Percentiles rank a stretch among this genome's conserved stretches.
Evolutionary conservation across 64 coral and sea anemone species (phyloP).

Genomic region (Trachythela sp.): DNA sequence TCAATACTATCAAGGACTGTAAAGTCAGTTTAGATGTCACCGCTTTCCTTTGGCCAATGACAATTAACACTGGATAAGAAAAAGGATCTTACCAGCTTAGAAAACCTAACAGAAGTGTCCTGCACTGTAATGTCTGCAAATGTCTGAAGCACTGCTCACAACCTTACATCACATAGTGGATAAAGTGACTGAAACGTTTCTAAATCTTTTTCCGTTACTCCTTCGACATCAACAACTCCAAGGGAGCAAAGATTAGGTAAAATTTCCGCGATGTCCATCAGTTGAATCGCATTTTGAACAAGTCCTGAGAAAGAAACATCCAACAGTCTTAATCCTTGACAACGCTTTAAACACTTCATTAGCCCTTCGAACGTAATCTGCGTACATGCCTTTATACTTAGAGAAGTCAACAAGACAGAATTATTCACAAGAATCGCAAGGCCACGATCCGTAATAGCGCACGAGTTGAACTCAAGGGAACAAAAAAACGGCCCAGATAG

Average conservation of each 20-base stretch:
- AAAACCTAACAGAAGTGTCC: no score
- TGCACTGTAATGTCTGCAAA: no score
- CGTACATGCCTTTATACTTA: background rate
- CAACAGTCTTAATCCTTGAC: background rate
- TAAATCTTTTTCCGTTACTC: background rate
- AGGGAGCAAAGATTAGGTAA: background rate
- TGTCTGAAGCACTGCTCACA: background rate
- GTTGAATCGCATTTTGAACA: background rate
- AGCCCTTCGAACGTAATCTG: background rate
- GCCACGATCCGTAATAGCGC: background rate
- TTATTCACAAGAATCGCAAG: background rate
- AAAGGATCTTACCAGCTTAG: no score
- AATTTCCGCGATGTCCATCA: background rate
- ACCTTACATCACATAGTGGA: background rate
- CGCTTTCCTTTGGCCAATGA: no score
- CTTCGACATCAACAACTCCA: background rate
- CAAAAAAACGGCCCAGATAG: background rate
- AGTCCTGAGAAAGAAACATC: slow-evolving; percentile 11
- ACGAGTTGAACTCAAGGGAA: background rate
- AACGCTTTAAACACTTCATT: background rate
- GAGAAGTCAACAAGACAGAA: background rate
- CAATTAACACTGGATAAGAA: no score
- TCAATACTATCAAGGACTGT: no score
- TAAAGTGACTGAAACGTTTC: background rate
- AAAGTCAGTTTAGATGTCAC: no score